phyloP scores from a whole-genome alignment of 2,797 vertebrate species.

The Anniella stebbinsi region DNA sequence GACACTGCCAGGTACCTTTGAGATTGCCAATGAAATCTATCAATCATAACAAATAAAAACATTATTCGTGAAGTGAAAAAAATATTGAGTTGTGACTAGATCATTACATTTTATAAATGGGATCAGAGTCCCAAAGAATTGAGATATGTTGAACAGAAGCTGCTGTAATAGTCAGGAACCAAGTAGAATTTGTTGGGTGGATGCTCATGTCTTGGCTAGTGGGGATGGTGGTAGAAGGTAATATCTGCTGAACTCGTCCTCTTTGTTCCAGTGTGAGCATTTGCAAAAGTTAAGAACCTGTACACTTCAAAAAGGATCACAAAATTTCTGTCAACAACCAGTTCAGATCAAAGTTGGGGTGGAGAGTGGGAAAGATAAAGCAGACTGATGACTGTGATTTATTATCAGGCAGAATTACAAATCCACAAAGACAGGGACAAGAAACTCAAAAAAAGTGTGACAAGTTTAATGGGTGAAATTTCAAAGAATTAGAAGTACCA shows the following conservation, averaged over 20 bases:
- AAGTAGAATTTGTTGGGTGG: not conserved
- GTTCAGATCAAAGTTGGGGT: not conserved
- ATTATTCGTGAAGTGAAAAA: not conserved
- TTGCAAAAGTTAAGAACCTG: not conserved
- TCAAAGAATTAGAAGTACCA: slow-evolving; percentile 51
- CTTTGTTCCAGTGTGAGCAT: not conserved
- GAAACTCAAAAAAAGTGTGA: slow-evolving; percentile 36
- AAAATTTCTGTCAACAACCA: not conserved
- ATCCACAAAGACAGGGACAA: slow-evolving; percentile 23
- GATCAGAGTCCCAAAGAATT: not conserved
- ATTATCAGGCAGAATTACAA: slow-evolving; percentile 39
- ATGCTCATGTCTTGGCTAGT: not conserved
- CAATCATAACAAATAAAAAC: not conserved
- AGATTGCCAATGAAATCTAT: not conserved
- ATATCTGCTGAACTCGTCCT: not conserved
- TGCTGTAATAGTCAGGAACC: not conserved
- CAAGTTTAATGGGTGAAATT: slow-evolving; percentile 65
- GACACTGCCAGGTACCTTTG: not conserved
- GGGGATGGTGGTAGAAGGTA: not conserved
- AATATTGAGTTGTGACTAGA: not conserved
- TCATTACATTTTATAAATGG: not conserved
- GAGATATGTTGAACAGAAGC: not conserved
- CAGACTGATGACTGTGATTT: not conserved
- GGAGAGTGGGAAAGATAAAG: not conserved
- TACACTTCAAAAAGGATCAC: not conserved